Evolutionary conservation across 2,888 invertebrate species (phyloP).

Genomic region (Apodemia hepburni): DNA sequence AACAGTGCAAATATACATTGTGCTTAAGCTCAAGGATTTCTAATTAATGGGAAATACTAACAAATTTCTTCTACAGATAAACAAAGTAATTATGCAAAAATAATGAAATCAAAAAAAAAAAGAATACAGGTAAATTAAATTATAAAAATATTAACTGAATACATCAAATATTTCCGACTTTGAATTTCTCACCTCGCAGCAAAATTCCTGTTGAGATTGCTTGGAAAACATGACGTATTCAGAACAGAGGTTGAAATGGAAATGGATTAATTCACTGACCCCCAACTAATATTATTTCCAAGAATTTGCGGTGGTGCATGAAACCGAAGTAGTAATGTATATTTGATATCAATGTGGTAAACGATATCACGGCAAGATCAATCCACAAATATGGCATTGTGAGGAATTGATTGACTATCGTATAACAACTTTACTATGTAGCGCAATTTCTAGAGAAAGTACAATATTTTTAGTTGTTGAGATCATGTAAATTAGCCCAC

Average conservation of each 20-base stretch:
- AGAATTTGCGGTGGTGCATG: conserved; percentile 35
- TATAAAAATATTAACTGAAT: conserved; percentile 18
- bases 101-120: conserved; percentile 6
- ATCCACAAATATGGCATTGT: conserved; percentile 27
- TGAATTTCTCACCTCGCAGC: conserved; percentile 59
- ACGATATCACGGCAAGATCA: conserved; percentile 33
- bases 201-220: conserved; percentile 63
- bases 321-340: conserved; percentile 35
- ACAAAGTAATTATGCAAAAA: not conserved
- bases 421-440: conserved; percentile 18
- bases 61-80: conserved; percentile 18
- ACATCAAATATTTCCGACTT: conserved; percentile 30
- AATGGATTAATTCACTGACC: conserved; percentile 63
- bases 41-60: conserved; percentile 22
- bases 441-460: conserved; percentile 18
- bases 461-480: conserved; percentile 2
- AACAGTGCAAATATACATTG: conserved; percentile 53
- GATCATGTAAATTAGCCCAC: conserved; percentile 7
- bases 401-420: conserved; percentile 14
- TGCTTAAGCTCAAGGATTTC: conserved; percentile 59
- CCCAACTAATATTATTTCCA: conserved; percentile 32
- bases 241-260: conserved; percentile 46
- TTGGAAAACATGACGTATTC: conserved; percentile 72
- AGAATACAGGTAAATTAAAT: conserved; percentile 10
- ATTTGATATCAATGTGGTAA: conserved; percentile 38